Evolutionary conservation across 2,113 vertebrate species (phyloP), one percentile per base, ranked within the genome.

Genomic region (Megaceryle maxima): DNA sequence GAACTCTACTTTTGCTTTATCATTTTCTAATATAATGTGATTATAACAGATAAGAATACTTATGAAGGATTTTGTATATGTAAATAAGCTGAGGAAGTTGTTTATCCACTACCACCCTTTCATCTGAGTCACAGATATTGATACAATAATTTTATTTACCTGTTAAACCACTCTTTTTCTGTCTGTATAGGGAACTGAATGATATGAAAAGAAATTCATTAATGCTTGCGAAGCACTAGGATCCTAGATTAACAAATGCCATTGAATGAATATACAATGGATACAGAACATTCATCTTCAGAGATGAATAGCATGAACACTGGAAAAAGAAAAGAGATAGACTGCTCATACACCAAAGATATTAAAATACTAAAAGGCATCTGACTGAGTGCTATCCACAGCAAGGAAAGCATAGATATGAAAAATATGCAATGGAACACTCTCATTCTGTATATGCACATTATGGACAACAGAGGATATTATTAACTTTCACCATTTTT

Each of bases 271-370:
- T 1, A 37, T 21, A 48, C 3, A 76, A 26, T 16, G 76, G 13
- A n/a, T 14, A 53, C 3, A 66, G 39, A 73, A 18, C n/a, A 60
- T 33, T 48, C 4, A 46, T 69, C 18, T 80, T 28, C 57, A 0
- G 0, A 74, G 5, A 53, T 11, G 8, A 33, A 44, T 8, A 81
- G 5, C 6, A 14, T 13, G 11, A 76, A 44, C 4, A n/a, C 0
- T 0, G 4, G 13, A 83, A 25, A 70, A 80, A 44, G 5, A 33
- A 64, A 74, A 70, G 1, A 29, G 7, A 21, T 1, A 83, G 85
- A 19, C 62, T 41, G 11, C 10, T 84, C 11, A 37, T 62, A 46
- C 26, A 56, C 2, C 3, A 39, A 55, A 64, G 37, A 39, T 13
- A 48, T 8, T 43, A 4, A 44, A 84, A 66, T 33, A 51, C 4